Base-by-base conservation (phyloP, 2,113 vertebrate species). In the Clinocottus analis region DNA sequence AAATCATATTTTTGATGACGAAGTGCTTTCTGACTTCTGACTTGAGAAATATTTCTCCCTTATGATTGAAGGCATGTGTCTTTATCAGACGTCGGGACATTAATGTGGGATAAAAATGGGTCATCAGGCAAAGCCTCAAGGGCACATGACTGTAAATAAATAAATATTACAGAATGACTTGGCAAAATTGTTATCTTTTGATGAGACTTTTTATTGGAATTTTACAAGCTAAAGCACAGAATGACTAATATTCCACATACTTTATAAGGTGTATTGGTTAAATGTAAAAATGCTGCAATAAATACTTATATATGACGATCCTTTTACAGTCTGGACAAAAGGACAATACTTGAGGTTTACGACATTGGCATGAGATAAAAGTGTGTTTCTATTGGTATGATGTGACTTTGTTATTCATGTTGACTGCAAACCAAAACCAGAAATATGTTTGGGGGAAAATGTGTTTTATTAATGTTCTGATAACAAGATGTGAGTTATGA, bases 1-100 rank as follows among this genome's bases (percentile, higher is more conserved):
- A 33, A n/a, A 23, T 45, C 23, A 11, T 66, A 1, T 45, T 55
- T 58, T 29, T 23, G 2, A 43, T 60, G 43, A 75, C 39, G 49
- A 5, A 21, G 45, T 4, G 1, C 11, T 66, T 16, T 25, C 29
- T 64, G 60, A 7, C 70, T 47, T 25, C 33, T 39, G 58, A 58
- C 31, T 72, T 75, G 53, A 53, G 75, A 59, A 87, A 85, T 63
- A 56, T 23, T 14, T 3, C 31, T 55, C 45, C 8, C 85, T 82
- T 35, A 74, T 89, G 89, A 89, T 79, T 69, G 21, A 56, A 39
- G 31, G 33, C 76, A 66, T 31, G 78, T 75, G 85, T 81, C 21
- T 23, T 41, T 17, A 11, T 33, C 45, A 74, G 62, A 83, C 2
- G 0, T 39, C 0, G 9, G 62, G 72, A 68, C 56, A 61, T 16